Percentiles rank a stretch among this genome's conserved stretches.
These are phyloP conservation scores for Pachliopta kotzebuea DNA, from an alignment of 2,888 invertebrate species.

Conservation along the genomic window DNA sequence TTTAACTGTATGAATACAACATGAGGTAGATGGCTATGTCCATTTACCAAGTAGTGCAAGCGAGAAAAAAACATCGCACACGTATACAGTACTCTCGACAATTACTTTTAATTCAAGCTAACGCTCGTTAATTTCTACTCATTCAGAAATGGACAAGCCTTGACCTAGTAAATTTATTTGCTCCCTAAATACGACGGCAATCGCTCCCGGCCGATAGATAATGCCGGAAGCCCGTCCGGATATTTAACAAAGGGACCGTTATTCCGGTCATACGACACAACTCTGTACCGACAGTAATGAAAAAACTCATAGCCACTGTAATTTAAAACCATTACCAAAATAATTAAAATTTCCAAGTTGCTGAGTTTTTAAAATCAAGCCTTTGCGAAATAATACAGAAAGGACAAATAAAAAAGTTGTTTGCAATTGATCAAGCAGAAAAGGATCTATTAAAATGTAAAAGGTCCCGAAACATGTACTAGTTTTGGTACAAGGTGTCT, in stretches of 20 bases:
- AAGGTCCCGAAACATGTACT: too few species aligned
- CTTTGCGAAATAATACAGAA: too few species aligned
- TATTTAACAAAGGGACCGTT: constrained; percentile 70
- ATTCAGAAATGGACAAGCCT: constrained; percentile 59
- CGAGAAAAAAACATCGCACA: constrained; percentile 16
- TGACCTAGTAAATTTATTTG: constrained; percentile 67
- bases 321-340: too few species aligned
- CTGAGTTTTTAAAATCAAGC: too few species aligned
- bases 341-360: not conserved
- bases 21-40: constrained; percentile 6
- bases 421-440: too few species aligned
- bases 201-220: constrained; percentile 61
- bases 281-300: constrained; percentile 18
- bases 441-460: too few species aligned
- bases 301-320: not conserved
- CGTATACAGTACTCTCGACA: constrained; percentile 37
- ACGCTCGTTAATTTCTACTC: constrained; percentile 43
- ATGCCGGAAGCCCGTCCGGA: constrained; percentile 64
- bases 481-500: too few species aligned
- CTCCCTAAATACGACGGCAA: constrained; percentile 56
- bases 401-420: too few species aligned
- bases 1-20: constrained; percentile 14
- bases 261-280: constrained; percentile 48
- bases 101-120: constrained; percentile 54
- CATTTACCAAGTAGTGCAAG: constrained; percentile 17